phyloP scores from a whole-genome alignment of 2,113 vertebrate genomes.

The Aegotheles bennettii region DNA sequence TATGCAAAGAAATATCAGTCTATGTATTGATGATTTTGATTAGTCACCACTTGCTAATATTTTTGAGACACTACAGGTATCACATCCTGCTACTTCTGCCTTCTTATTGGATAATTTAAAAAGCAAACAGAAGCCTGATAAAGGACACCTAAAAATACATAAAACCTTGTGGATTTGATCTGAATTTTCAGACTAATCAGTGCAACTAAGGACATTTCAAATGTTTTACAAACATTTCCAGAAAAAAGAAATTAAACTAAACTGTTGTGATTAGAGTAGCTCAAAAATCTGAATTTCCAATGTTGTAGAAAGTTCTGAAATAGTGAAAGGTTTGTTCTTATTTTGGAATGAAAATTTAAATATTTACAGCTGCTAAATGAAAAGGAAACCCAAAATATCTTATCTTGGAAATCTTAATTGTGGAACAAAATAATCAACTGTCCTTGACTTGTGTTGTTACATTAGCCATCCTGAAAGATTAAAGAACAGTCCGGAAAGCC shows the following conservation, averaged over 20 bases:
- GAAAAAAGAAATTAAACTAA: not conserved
- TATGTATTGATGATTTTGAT: not conserved
- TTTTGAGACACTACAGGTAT: not conserved
- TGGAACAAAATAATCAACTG: not conserved
- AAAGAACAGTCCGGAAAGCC: not conserved
- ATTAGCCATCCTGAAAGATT: not conserved
- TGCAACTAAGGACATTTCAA: not conserved
- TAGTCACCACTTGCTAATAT: not conserved
- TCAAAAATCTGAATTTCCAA: not conserved
- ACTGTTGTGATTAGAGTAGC: not conserved
- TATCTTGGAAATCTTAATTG: not conserved
- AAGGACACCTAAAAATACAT: not conserved
- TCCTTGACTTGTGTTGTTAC: not conserved
- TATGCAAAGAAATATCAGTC: not conserved
- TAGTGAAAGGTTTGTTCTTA: not conserved
- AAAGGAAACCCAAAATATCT: not conserved
- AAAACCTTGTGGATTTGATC: not conserved
- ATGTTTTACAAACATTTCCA: not conserved
- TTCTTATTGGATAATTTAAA: not conserved
- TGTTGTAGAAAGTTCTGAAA: not conserved
- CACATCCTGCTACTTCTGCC: not conserved
- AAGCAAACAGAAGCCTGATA: not conserved
- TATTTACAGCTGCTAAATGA: not conserved
- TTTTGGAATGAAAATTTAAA: not conserved
- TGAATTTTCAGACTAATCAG: not conserved